Base-by-base conservation (phyloP, 2,797 vertebrate species). In the Alectoris magna region DNA sequence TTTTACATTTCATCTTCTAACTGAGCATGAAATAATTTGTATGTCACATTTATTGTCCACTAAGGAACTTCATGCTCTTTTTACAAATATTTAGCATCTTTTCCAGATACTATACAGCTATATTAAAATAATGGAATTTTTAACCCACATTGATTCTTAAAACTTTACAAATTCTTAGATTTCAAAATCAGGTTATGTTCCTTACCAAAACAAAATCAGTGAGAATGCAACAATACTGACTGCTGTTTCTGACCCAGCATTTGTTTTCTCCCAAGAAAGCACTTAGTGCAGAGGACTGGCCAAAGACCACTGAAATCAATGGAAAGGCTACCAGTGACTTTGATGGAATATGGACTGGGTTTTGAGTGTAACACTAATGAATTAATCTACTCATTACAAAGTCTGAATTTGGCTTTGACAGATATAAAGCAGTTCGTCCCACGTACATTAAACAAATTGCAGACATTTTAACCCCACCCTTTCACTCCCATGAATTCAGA, bases 301-400 rank as follows among this genome's bases (percentile, higher is more conserved):
- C 73, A 94, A 94, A 95, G 86, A 93, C 93, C 93, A 95, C 91
- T 96, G 93, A 96, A 96, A 96, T 95, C 87, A 96, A 87, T 94
- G 94, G 90, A 95, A 96, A 84, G 70, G 67, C 84, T 93, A 84
- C 79, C 5, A 11, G 41, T 77, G 76, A 84, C 62, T 91, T 95
- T 67, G 66, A 72, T 84, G 86, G 49, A 83, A 84, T 76, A 87
- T 38, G n/a, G 38, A 68, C 67, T 0, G 2, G 44, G 36, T 24
- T 90, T 76, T 83, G 53, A 68, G 72, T 2, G 1, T 39, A 83
- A 91, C 41, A 72, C 11, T 87, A 56, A 53, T 82, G 38, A 38
- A 16, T 95, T 91, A 68, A 82, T 3, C 72, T 46, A 64, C 22
- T 73, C 48, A 58, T 84, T 41, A 70, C 55, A 85, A 79, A 51